Conservation (phyloP, 2,888 invertebrate genomes). For the Scelioninae gen. 1 region DNA sequence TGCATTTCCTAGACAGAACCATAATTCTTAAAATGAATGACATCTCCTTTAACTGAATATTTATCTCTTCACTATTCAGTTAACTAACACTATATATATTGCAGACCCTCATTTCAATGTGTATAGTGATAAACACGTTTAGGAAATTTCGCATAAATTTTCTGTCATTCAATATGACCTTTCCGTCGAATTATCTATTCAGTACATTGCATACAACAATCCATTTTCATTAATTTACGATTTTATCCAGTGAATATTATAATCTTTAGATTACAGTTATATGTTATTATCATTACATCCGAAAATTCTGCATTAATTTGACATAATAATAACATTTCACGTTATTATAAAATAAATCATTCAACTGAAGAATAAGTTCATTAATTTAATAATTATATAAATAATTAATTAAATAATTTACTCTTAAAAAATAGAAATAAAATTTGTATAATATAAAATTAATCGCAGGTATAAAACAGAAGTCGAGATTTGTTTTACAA, state of each 20-base stretch:
- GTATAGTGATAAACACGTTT: constrained; percentile 23
- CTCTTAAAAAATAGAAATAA: no score
- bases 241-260: constrained; percentile 1
- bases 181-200: constrained; percentile 17
- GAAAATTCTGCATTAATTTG: neutral
- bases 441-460: no score
- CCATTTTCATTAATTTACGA: constrained; percentile 23
- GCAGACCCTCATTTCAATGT: constrained; percentile 31
- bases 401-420: no score
- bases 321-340: neutral
- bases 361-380: no score
- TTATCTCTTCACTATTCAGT: constrained; percentile 24
- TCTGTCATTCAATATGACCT: constrained; percentile 18
- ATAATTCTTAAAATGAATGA: constrained; percentile 14
- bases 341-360: no score
- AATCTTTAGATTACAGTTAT: neutral
- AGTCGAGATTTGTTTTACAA: no score
- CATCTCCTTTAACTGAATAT: constrained; percentile 30
- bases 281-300: neutral
- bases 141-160: constrained; percentile 31
- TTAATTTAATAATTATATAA: no score
- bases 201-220: neutral
- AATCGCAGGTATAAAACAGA: no score
- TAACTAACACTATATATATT: constrained; percentile 3
- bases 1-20: constrained; percentile 18